Evolutionary conservation across 1,140 invertebrate genomes (phyloP).

Genomic region (Drosophila aff.): DNA sequence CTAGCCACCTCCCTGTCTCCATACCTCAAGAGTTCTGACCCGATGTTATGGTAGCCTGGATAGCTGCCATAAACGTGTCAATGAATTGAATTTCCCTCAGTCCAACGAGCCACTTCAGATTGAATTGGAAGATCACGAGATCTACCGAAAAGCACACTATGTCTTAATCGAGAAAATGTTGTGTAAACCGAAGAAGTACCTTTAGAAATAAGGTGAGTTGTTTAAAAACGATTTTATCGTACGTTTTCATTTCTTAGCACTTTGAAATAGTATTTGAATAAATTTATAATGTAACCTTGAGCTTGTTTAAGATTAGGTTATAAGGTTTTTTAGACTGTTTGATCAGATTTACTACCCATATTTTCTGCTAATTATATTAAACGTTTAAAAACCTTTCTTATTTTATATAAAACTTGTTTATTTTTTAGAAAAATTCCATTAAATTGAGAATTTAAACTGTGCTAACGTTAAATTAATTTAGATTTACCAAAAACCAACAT

Average conservation of each 20-base stretch:
- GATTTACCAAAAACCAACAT: too few species aligned
- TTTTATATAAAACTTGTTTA: background rate
- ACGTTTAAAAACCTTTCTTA: background rate
- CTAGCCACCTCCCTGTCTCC: background rate
- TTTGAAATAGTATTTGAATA: background rate
- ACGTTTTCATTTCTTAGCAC: background rate
- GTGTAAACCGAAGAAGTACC: background rate
- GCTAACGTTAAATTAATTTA: too few species aligned
- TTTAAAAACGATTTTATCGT: background rate
- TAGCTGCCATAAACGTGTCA: conserved; percentile 36
- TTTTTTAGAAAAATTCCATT: background rate
- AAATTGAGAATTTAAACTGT: too few species aligned
- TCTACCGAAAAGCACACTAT: conserved; percentile 1
- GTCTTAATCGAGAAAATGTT: conserved; percentile 13
- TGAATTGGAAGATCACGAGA: conserved; percentile 30
- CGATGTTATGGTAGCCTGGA: conserved; percentile 26
- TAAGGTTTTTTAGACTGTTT: background rate
- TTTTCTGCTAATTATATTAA: background rate
- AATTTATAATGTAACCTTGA: background rate
- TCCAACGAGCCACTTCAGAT: conserved; percentile 6
- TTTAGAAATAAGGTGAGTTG: background rate
- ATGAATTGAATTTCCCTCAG: conserved; percentile 10
- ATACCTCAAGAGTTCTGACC: conserved; percentile 23
- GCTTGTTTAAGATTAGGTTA: background rate
- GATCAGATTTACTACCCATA: background rate